Percentiles rank a stretch among this genome's conserved stretches.
Conservation (phyloP, 1,140 invertebrate species). For the Drosophila gunungcola region DNA sequence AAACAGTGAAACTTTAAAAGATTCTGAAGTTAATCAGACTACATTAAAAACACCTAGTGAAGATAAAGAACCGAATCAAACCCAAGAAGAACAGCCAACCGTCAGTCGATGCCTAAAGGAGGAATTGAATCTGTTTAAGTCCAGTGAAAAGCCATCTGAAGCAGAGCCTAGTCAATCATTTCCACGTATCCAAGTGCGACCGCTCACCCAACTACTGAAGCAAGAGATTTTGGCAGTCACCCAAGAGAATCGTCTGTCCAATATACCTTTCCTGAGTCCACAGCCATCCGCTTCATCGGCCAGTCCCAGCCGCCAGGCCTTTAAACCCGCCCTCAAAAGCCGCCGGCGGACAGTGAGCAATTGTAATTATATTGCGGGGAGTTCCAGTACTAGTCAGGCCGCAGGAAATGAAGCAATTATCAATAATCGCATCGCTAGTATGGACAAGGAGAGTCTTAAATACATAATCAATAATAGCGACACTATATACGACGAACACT, state of each 20-base stretch:
- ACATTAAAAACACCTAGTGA: background rate
- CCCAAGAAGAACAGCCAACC: background rate
- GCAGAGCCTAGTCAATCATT: constrained; percentile 4
- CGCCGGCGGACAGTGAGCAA: constrained; percentile 40
- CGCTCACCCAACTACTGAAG: constrained; percentile 57
- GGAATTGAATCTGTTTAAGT: background rate
- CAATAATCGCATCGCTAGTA: constrained; percentile 60
- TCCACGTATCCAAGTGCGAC: constrained; percentile 66
- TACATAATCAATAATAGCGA: constrained; percentile 78
- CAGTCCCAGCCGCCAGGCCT: background rate
- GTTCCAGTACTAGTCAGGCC: background rate
- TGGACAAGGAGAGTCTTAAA: constrained; percentile 74
- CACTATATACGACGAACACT: constrained; percentile 73
- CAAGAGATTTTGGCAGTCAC: constrained; percentile 52
- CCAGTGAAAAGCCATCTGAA: background rate
- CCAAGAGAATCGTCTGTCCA: constrained; percentile 26
- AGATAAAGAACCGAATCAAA: background rate
- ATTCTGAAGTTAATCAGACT: background rate
- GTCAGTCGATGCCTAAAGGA: background rate
- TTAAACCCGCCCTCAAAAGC: background rate
- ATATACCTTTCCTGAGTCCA: background rate
- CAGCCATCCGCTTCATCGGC: background rate
- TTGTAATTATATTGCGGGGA: background rate
- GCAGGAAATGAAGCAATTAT: constrained; percentile 23
- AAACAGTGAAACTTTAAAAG: background rate